These are phyloP conservation scores for Deilephila porcellus DNA, from an alignment of 2,888 invertebrate genomes.

Conservation along the genomic window DNA sequence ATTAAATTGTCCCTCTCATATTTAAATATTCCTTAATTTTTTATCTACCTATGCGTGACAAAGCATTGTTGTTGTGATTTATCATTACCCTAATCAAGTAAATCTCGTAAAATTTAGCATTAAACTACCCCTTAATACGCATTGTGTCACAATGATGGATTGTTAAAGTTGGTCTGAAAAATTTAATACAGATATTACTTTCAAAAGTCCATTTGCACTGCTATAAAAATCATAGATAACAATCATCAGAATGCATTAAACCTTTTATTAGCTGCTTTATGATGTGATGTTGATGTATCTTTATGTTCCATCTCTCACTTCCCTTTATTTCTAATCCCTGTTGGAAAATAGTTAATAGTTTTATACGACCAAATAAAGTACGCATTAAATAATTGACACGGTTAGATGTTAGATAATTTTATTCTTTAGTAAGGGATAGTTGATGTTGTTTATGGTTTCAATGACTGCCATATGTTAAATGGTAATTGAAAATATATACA, in stretches of 20 bases:
- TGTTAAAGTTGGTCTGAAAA: slow-evolving; percentile 51
- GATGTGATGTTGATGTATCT: slow-evolving; percentile 70
- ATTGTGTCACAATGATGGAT: slow-evolving; percentile 64
- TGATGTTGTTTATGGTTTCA: background rate
- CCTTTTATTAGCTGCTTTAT: slow-evolving; percentile 70
- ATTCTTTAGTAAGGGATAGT: background rate
- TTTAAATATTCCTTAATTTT: too few relatives aligned
- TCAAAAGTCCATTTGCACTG: slow-evolving; percentile 76
- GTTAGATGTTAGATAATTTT: background rate
- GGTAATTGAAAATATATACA: too few relatives aligned
- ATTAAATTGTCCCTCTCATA: too few relatives aligned
- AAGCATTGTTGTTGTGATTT: background rate
- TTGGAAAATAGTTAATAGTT: slow-evolving; percentile 13
- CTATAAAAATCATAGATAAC: slow-evolving; percentile 76
- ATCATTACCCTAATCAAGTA: background rate
- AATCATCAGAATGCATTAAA: slow-evolving; percentile 73
- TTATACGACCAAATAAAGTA: background rate
- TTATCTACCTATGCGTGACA: too few relatives aligned
- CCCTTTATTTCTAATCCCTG: slow-evolving; percentile 42
- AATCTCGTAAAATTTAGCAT: background rate
- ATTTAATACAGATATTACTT: slow-evolving; percentile 72
- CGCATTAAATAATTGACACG: background rate
- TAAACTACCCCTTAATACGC: slow-evolving; percentile 49
- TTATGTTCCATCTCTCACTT: slow-evolving; percentile 71
- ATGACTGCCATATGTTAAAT: background rate